phyloP scores from a whole-genome alignment of 2,113 vertebrate genomes.

The Atlantisia rogersi region DNA sequence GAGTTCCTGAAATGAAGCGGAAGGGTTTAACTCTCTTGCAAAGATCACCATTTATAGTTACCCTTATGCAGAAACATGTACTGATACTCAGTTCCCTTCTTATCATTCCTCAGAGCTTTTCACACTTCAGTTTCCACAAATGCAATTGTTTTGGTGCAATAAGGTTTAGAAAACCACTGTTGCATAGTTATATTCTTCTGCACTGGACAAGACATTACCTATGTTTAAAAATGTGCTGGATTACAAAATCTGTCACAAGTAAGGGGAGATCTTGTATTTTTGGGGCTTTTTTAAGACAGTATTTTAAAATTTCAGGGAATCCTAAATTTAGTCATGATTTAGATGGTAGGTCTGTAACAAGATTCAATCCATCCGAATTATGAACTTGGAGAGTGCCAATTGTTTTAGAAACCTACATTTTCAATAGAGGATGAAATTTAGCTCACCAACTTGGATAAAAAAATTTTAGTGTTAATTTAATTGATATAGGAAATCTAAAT shows the following conservation, averaged over 20 bases:
- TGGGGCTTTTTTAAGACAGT: neutral
- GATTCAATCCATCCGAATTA: neutral
- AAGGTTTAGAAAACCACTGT: slow-evolving; percentile 29
- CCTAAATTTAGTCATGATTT: neutral
- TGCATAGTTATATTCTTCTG: slow-evolving; percentile 13
- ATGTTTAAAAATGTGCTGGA: neutral
- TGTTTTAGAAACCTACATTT: neutral
- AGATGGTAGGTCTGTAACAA: neutral
- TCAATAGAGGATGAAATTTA: neutral
- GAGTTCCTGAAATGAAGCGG: neutral
- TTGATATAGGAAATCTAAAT: neutral
- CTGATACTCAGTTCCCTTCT: slow-evolving; percentile 30
- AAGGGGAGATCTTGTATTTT: neutral
- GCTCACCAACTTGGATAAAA: neutral
- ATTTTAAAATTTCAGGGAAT: neutral
- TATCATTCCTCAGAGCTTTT: slow-evolving; percentile 45
- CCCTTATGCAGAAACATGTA: slow-evolving; percentile 20
- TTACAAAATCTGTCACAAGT: neutral
- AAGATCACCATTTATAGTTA: neutral
- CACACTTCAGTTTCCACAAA: slow-evolving; percentile 46
- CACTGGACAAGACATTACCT: neutral
- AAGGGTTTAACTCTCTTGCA: neutral
- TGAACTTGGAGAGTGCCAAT: neutral
- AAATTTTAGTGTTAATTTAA: neutral
- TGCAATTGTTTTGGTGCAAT: slow-evolving; percentile 48